phyloP scores from a whole-genome alignment of 2,888 invertebrate species.

The Drosophila cognata region DNA sequence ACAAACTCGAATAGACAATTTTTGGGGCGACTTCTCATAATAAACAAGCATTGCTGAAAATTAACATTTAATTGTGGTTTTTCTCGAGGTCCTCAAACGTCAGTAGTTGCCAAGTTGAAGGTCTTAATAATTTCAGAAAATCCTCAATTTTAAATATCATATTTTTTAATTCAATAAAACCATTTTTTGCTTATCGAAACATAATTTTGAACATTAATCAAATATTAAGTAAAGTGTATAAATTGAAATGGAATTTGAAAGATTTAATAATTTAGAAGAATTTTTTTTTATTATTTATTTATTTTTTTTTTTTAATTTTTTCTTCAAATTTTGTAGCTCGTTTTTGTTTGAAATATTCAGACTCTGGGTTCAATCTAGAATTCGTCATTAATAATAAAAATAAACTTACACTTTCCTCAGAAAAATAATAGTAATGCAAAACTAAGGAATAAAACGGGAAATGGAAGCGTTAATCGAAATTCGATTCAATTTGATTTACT shows the following conservation, averaged over 20 bases:
- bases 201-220: fast-evolving
- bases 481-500: background rate
- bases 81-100: background rate
- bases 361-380: fast-evolving
- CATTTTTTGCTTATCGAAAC: background rate
- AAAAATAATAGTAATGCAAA: background rate
- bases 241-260: background rate
- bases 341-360: background rate
- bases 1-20: conserved; percentile 10
- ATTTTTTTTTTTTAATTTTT: background rate
- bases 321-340: background rate
- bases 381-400: background rate
- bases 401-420: background rate
- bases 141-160: background rate
- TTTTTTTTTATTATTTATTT: background rate
- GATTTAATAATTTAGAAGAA: background rate
- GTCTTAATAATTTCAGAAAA: background rate
- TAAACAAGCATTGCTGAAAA: conserved; percentile 23
- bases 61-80: conserved; percentile 38
- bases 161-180: background rate
- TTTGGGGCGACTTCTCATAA: conserved; percentile 1
- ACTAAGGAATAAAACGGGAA: background rate
- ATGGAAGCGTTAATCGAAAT: background rate
- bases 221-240: background rate
- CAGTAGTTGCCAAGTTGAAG: background rate